A percentile compares a stretch with the other conserved stretches of the same genome.
phyloP scores from a whole-genome alignment of 2,113 vertebrate species.

The Hystrix cristata region DNA sequence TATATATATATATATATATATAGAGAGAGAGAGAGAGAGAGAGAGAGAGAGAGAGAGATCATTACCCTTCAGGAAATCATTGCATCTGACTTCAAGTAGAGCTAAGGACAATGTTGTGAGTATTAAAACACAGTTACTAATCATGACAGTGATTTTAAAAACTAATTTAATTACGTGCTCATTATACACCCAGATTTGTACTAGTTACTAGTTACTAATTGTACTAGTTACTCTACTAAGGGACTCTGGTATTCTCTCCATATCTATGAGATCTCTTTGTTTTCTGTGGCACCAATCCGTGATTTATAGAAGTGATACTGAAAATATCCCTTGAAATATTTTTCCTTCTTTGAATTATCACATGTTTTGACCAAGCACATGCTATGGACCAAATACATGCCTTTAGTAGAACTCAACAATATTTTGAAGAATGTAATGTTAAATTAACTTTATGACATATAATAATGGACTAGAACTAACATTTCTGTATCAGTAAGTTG shows the following conservation, averaged over 20 bases:
- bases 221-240: neutral
- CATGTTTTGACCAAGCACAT: neutral
- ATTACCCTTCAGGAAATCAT: neutral
- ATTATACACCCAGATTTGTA: neutral
- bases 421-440: neutral
- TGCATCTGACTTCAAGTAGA: neutral
- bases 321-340: neutral
- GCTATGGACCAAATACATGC: too few relatives aligned
- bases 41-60: neutral
- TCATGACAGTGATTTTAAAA: neutral
- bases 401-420: neutral
- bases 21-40: too few relatives aligned
- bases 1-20: too few relatives aligned
- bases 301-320: neutral
- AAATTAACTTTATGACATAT: neutral
- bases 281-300: neutral
- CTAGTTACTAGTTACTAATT: neutral
- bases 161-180: neutral
- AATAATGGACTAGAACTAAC: neutral
- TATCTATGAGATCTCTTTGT: neutral
- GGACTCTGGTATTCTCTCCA: neutral
- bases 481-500: neutral
- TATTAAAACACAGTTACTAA: neutral
- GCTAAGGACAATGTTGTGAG: neutral
- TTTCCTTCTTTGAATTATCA: neutral